Evolutionary conservation across 2,888 invertebrate species (phyloP).

Genomic region (Phymatocera aterrima): DNA sequence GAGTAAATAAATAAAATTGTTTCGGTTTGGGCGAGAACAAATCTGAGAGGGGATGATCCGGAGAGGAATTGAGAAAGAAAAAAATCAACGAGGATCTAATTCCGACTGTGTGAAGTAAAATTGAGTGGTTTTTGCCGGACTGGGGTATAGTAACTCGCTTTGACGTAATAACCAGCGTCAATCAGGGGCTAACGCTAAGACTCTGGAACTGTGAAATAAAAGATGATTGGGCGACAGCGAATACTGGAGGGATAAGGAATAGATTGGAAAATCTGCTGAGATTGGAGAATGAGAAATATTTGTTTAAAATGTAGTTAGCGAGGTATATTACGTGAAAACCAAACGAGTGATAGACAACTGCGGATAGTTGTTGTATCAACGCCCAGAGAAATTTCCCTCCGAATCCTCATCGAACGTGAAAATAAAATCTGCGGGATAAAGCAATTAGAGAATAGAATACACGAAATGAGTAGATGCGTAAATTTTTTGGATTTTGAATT

Average conservation of each 20-base stretch:
- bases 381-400: too few relatives aligned
- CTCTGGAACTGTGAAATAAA: slow-evolving; percentile 3
- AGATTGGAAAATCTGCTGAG: background rate
- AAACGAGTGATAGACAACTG: too few relatives aligned
- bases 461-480: too few relatives aligned
- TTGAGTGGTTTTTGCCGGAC: background rate
- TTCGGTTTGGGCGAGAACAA: background rate
- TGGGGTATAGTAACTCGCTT: background rate
- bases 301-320: background rate
- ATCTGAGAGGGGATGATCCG: slow-evolving; percentile 3
- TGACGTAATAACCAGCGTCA: slow-evolving; percentile 14
- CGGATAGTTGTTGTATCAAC: too few relatives aligned
- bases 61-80: background rate
- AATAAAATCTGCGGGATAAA: too few relatives aligned
- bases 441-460: too few relatives aligned
- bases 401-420: too few relatives aligned
- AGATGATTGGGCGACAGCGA: slow-evolving; percentile 3
- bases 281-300: background rate
- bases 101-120: slow-evolving; percentile 10
- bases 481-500: too few relatives aligned
- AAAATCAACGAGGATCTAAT: slow-evolving; percentile 10
- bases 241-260: background rate
- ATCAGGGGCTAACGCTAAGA: slow-evolving; percentile 6
- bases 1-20: background rate
- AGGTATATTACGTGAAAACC: too few relatives aligned